A percentile compares a stretch with the other conserved stretches of the same genome.
These are phyloP conservation scores for Megaustenia siamemsis DNA, from an alignment of 2,888 invertebrate genomes.

Conservation along the genomic window DNA sequence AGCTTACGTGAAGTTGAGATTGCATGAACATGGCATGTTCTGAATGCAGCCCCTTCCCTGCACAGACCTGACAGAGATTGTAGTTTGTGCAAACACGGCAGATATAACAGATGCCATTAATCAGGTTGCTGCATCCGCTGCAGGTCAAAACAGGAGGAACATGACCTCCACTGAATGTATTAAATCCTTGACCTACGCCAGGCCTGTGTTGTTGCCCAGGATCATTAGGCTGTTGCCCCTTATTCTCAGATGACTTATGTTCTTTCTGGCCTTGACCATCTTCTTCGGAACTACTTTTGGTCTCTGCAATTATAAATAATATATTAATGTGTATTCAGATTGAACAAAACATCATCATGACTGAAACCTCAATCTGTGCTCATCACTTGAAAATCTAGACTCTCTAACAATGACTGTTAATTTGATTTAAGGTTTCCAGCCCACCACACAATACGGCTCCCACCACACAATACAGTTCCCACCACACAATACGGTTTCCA, in stretches of 20 bases:
- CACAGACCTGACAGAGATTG: slow-evolving; percentile 89
- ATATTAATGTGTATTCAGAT: not conserved
- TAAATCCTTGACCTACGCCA: not conserved
- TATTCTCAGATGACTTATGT: not conserved
- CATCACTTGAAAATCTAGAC: no score
- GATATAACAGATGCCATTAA: slow-evolving; percentile 91
- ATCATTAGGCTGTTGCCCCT: not conserved
- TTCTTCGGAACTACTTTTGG: not conserved
- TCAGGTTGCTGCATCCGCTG: slow-evolving; percentile 85
- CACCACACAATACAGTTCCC: not conserved
- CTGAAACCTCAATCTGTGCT: no score
- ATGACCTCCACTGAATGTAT: not conserved
- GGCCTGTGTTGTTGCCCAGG: not conserved
- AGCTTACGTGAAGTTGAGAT: slow-evolving; percentile 59
- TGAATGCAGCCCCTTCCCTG: slow-evolving; percentile 84
- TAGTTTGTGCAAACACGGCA: slow-evolving; percentile 89
- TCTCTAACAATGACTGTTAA: no score
- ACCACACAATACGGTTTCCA: no score
- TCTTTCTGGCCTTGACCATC: not conserved
- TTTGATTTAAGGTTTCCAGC: no score
- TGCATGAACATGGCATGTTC: slow-evolving; percentile 91
- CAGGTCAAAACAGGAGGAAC: slow-evolving; percentile 86
- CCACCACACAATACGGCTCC: no score
- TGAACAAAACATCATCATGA: no score
- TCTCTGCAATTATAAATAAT: not conserved